These are phyloP conservation scores for Nannoperca australis DNA, from an alignment of 2,797 vertebrate species.

Conservation along the genomic window DNA sequence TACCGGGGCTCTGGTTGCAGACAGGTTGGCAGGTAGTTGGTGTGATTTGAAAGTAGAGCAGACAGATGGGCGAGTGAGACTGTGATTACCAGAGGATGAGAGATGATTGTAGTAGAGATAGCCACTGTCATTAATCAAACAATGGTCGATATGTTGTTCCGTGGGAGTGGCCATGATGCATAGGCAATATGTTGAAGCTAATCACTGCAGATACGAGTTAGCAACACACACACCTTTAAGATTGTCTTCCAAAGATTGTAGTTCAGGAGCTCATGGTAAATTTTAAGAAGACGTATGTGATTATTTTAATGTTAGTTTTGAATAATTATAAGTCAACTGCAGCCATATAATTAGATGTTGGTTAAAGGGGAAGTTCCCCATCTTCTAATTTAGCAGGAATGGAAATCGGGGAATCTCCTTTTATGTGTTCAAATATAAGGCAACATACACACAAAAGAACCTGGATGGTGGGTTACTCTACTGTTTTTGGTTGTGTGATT, in stretches of 20 bases:
- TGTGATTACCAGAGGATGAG: conserved; percentile 76
- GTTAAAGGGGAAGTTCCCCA: conserved; percentile 5
- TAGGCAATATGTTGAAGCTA: conserved; percentile 49
- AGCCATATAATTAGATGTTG: not conserved
- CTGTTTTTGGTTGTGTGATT: not conserved
- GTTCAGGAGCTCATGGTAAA: conserved; percentile 10
- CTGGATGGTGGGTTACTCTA: not conserved
- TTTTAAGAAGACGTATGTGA: not conserved
- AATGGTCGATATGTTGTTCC: conserved; percentile 71
- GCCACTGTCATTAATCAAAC: conserved; percentile 77
- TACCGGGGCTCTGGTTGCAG: conserved; percentile 64
- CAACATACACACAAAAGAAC: not conserved
- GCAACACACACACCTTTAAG: not conserved
- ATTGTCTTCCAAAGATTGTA: not conserved
- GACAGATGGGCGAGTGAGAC: conserved; percentile 77
- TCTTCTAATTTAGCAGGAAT: not conserved
- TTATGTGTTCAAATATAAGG: conserved; percentile 5
- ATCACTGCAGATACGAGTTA: conserved; percentile 40
- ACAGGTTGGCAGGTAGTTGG: conserved; percentile 77
- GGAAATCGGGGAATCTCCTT: not conserved
- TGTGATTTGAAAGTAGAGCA: conserved; percentile 80
- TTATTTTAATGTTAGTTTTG: conserved; percentile 29
- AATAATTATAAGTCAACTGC: conserved; percentile 25
- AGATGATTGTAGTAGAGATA: conserved; percentile 69
- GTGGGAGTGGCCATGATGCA: conserved; percentile 54